These are phyloP conservation scores for Sakesphorus luctuosus DNA, from an alignment of 2,113 vertebrate genomes.

Conservation along the genomic window DNA sequence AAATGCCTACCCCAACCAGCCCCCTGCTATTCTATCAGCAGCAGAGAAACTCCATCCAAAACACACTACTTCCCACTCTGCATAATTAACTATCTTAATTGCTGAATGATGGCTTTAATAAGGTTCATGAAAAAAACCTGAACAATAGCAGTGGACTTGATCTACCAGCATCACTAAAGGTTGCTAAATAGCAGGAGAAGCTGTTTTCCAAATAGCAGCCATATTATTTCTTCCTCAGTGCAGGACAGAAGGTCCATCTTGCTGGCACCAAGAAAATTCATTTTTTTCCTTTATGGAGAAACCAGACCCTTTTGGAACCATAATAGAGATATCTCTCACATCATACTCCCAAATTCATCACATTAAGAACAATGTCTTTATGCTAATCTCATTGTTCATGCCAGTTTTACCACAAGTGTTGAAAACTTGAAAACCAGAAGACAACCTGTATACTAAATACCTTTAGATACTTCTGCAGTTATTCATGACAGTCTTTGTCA, in stretches of 20 bases:
- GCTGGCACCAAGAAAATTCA: neutral
- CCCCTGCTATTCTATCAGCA: neutral
- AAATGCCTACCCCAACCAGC: neutral
- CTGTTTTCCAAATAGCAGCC: neutral
- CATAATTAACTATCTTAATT: neutral
- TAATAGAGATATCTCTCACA: neutral
- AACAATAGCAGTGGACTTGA: neutral
- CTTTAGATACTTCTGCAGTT: neutral
- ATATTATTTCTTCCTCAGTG: neutral
- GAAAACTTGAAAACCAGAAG: neutral
- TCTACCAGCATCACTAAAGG: neutral
- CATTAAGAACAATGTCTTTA: neutral
- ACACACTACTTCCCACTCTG: neutral
- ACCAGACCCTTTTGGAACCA: neutral
- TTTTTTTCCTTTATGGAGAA: constrained; percentile 13
- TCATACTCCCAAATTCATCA: neutral
- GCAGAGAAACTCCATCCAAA: neutral
- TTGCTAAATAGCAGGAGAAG: neutral
- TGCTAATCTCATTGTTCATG: neutral
- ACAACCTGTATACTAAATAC: neutral
- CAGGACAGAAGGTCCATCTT: neutral
- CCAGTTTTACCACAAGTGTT: neutral
- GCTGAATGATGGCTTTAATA: neutral
- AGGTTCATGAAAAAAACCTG: neutral
- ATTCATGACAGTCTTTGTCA: neutral